phyloP scores from a whole-genome alignment of 2,797 vertebrate species.

The Fistularia commersonii region DNA sequence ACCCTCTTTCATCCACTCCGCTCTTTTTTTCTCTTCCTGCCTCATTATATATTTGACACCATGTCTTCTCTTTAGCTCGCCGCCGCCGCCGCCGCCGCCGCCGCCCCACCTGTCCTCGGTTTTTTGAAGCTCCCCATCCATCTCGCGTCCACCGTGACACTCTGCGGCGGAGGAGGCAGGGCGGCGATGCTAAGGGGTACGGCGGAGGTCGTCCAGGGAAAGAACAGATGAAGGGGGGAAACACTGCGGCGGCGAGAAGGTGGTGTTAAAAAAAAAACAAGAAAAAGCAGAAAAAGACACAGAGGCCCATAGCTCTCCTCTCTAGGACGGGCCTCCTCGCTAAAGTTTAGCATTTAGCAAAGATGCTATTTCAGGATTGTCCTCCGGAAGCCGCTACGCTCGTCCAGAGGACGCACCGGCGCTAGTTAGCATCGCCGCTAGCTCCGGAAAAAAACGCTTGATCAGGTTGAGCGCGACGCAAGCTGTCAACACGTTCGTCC shows the following conservation, averaged over 20 bases:
- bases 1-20: constrained; percentile 5
- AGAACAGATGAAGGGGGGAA: background rate
- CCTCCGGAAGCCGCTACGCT: constrained; percentile 34
- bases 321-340: constrained; percentile 9
- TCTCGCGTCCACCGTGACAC: constrained; percentile 13
- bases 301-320: constrained; percentile 7
- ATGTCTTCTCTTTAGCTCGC: constrained; percentile 14
- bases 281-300: background rate
- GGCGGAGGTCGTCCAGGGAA: background rate
- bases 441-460: too few species aligned
- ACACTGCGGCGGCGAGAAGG: background rate
- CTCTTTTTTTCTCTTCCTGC: constrained; percentile 11
- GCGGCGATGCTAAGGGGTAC: background rate
- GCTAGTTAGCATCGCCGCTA: constrained; percentile 30
- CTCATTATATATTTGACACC: constrained; percentile 50
- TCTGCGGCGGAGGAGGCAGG: constrained; percentile 25
- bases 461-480: too few species aligned
- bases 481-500: too few species aligned
- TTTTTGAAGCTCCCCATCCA: constrained; percentile 14
- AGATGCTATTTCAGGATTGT: constrained; percentile 53
- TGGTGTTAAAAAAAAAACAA: constrained; percentile 1
- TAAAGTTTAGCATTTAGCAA: constrained; percentile 40
- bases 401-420: constrained; percentile 26
- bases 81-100: too few species aligned
- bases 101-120: constrained; percentile 19